Percentiles rank a stretch among this genome's conserved stretches.
These are phyloP conservation scores for Sebastes matsubarae DNA, from an alignment of 2,797 vertebrate species.

Conservation along the genomic window DNA sequence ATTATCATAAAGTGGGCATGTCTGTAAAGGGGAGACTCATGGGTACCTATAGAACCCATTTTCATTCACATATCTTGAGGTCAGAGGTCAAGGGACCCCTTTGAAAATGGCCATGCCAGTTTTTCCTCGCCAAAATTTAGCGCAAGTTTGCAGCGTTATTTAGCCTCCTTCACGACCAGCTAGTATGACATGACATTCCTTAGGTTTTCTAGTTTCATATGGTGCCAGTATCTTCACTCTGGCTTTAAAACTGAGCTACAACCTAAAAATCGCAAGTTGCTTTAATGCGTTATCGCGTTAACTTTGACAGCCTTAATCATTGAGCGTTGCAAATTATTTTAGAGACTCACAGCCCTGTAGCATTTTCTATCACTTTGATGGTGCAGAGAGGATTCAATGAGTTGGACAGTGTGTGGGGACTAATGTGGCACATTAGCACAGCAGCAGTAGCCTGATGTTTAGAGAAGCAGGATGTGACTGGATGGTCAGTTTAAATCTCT, in stretches of 20 bases:
- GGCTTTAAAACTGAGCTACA: too few species aligned
- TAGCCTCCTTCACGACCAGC: too few species aligned
- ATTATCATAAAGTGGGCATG: neutral
- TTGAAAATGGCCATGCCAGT: too few species aligned
- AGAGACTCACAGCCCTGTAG: neutral
- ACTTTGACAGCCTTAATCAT: too few species aligned
- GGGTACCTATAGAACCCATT: neutral
- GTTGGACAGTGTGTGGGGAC: neutral
- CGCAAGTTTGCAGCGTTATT: too few species aligned
- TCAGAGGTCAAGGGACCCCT: too few species aligned
- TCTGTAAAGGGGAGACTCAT: neutral
- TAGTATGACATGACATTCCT: too few species aligned
- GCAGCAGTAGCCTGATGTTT: neutral
- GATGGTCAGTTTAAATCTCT: slow-evolving; percentile 15
- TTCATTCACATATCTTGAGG: neutral
- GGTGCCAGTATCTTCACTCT: too few species aligned
- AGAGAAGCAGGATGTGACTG: neutral
- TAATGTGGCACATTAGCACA: slow-evolving; percentile 1
- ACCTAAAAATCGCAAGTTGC: too few species aligned
- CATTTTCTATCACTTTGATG: neutral
- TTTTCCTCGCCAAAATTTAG: too few species aligned
- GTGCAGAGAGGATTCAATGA: neutral
- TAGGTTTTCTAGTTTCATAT: too few species aligned
- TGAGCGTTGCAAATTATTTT: neutral
- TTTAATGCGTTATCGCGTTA: too few species aligned